phyloP scores from a whole-genome alignment of 2,797 vertebrate genomes.

The Tympanoctomys barrerae region DNA sequence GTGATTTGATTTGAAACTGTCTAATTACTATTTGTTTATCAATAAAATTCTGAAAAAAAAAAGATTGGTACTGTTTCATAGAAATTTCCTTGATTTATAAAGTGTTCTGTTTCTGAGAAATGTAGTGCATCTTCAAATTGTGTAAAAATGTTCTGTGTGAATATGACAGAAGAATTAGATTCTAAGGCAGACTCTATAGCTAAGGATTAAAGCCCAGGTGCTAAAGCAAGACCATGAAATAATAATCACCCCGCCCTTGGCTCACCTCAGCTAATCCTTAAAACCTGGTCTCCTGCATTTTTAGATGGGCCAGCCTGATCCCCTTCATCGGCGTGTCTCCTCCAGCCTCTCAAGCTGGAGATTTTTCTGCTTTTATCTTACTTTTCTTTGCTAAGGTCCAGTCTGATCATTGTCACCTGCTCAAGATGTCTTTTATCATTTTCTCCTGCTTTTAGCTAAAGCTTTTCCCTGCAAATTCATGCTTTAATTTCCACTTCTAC shows the following conservation, averaged over 20 bases:
- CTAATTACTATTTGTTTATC: no score
- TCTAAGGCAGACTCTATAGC: background rate
- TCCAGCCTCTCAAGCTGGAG: background rate
- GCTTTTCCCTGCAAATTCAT: background rate
- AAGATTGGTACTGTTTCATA: no score
- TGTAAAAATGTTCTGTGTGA: background rate
- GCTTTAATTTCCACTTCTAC: background rate
- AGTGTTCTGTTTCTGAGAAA: background rate
- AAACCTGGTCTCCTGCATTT: background rate
- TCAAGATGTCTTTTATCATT: background rate
- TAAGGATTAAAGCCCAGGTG: background rate
- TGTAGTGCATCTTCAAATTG: background rate
- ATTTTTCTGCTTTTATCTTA: background rate
- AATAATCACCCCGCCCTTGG: background rate
- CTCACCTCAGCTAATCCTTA: background rate
- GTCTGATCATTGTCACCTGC: background rate
- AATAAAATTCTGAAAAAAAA: no score
- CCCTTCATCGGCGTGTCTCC: background rate
- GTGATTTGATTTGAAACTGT: no score
- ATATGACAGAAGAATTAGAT: background rate
- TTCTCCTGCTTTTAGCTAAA: background rate
- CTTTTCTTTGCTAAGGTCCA: background rate
- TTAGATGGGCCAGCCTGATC: background rate
- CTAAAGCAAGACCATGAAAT: background rate
- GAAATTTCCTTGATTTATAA: background rate